Evolutionary conservation across 1,140 invertebrate genomes (phyloP), one percentile per base, ranked within the genome.

Genomic region (Pinna nobilis): DNA sequence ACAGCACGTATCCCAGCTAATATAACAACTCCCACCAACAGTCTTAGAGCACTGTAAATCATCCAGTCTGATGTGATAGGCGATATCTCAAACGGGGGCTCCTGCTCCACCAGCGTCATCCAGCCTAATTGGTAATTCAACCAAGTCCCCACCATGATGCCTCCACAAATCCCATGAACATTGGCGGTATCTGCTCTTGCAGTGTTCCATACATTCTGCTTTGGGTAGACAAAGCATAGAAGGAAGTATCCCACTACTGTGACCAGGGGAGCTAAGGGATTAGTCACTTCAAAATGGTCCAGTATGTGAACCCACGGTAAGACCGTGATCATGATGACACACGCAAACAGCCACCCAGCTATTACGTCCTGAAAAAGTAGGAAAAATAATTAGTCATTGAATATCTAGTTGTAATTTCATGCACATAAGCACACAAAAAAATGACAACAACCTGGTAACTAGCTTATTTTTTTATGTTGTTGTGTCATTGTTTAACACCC

Each of bases 161-260:
- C 96, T 20, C 93, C 92, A 73, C 92, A 93, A 9, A 95, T 79
- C 13, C 61, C 94, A 49, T 96, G 89, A 61, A 96, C 94, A 90
- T 95, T 93, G 15, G 94, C 93, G 1, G 95, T 96, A 86, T 97
- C 96, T 41, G 94, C 94, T 86, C 95, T 95, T 9, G 76, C 74
- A 20, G 84, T 85, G 63, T 74, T 80, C 77, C 84, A 85, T 55
- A 77, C 69, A 59, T 83, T 79, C 33, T 81, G 93, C 65, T 93
- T 92, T 60, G 93, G 93, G 60, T 89, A 86, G 64, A 91, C 92
- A 2, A 94, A 94, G 88, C 95, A 93, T 85, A 93, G 93, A 65
- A 94, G 88, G 60, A 93, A 89, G 0, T 91, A 84, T 70, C 96
- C 91, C 23, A 93, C 93, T 53, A 92, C 81, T 39, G 95, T 87